A percentile compares a stretch with the other conserved stretches of the same genome.
phyloP scores from a whole-genome alignment of 2,797 vertebrate genomes.

The Chaenodraco wilsoni region DNA sequence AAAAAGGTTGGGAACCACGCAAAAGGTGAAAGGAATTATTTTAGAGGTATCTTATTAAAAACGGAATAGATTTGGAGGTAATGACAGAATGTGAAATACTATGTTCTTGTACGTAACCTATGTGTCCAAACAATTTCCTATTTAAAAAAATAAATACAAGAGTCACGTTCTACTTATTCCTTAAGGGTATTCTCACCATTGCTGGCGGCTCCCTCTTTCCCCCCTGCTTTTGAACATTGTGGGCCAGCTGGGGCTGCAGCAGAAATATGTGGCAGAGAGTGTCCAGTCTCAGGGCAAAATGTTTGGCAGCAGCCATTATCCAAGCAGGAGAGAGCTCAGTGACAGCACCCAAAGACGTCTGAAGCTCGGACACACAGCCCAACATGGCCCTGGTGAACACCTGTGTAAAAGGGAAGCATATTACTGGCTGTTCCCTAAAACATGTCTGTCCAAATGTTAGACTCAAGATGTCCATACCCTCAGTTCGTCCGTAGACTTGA shows the following conservation, averaged over 20 bases:
- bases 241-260: slow-evolving; percentile 64
- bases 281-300: slow-evolving; percentile 70
- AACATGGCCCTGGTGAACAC: slow-evolving; percentile 65
- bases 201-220: slow-evolving; percentile 35
- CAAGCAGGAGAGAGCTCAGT: slow-evolving; percentile 77
- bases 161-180: not conserved
- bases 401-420: slow-evolving; percentile 42
- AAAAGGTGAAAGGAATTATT: not conserved
- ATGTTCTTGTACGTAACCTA: too few species aligned
- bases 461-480: slow-evolving; percentile 53
- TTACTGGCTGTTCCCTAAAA: not conserved
- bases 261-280: slow-evolving; percentile 72
- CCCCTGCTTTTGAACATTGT: slow-evolving; percentile 18
- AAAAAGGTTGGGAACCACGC: not conserved
- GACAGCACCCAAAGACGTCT: slow-evolving; percentile 39
- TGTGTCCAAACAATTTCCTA: too few species aligned
- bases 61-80: not conserved
- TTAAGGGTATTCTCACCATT: slow-evolving; percentile 64
- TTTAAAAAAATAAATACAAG: not conserved
- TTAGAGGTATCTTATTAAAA: not conserved
- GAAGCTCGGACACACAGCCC: slow-evolving; percentile 76
- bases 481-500: slow-evolving; percentile 66
- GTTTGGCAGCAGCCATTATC: slow-evolving; percentile 72
- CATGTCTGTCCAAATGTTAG: not conserved
- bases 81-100: not conserved